Base-by-base conservation (phyloP, 2,888 invertebrate genomes). In the Chaetoderma sp. region DNA sequence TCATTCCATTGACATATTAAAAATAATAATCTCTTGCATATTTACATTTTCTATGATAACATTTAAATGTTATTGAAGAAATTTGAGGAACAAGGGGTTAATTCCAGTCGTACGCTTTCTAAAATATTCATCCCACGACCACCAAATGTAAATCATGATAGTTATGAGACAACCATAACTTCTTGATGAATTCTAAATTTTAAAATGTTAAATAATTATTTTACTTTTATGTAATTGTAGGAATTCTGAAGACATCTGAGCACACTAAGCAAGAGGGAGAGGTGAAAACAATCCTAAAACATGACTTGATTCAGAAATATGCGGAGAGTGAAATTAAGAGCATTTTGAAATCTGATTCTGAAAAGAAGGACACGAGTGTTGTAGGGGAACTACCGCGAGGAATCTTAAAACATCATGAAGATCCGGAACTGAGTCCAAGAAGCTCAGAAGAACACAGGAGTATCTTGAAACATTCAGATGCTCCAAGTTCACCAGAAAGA, bases 321-420 rank as follows among this genome's bases (percentile, higher is more conserved):
- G 21, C 13, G 3, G 70, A 70, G 16, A 25, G 45, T 8, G 73
- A 72, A 36, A 69, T 74, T n/a, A 63, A 67, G 32, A 75, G 78
- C 18, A 71, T 78, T 54, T 60, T 79, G 18, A 77, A 74, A 69
- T 69, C 72, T 27, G 63, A 60, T 21, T 72, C 72, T 25, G 61
- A 65, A 8, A 68, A 50, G 4, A 70, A 72, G 21, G 18, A 25
- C 10, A 21, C 52, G 4, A 63, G 67, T 1, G 78, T 78, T 42
- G n/a, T n/a, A n/a, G n/a, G n/a, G n/a, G n/a, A n/a, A n/a, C n/a
- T n/a, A n/a, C 69, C 74, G 16, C 73, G 70, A 44, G 72, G 76
- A 55, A 74, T 74, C 52, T 65, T 78, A 16, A 76, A 77, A 67
- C 67, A 72, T 10, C 36, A 50, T 4, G 62, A 70, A n/a, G 30